Percentiles rank a stretch among this genome's conserved stretches.
These are phyloP conservation scores for Lypha dubia DNA, from an alignment of 2,888 invertebrate species.

Conservation along the genomic window DNA sequence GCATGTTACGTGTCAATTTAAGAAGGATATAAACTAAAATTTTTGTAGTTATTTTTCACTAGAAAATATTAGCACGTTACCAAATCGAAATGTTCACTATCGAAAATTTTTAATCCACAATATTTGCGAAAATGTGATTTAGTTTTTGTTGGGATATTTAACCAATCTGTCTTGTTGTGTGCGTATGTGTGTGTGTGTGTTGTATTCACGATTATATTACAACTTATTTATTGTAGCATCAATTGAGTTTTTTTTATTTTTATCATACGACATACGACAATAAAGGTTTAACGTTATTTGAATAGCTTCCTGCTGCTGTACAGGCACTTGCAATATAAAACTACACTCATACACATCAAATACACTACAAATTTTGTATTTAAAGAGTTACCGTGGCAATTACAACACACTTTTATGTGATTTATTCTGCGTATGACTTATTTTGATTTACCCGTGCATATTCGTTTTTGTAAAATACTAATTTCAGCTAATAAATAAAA, in stretches of 20 bases:
- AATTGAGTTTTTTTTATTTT: slow-evolving; percentile 47
- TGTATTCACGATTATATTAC: not conserved
- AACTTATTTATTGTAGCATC: slow-evolving; percentile 26
- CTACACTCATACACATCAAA: not conserved
- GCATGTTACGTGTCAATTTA: too few species aligned
- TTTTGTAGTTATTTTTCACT: too few species aligned
- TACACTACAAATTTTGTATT: too few species aligned
- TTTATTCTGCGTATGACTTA: too few species aligned
- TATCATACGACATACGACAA: not conserved
- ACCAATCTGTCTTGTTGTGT: not conserved
- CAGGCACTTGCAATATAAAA: not conserved
- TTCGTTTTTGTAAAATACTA: too few species aligned
- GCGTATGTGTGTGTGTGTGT: too few species aligned
- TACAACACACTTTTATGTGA: not conserved
- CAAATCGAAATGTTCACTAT: too few species aligned
- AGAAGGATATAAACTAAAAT: too few species aligned
- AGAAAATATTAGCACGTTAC: too few species aligned
- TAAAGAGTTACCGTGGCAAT: slow-evolving; percentile 32
- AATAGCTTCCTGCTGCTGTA: slow-evolving; percentile 24
- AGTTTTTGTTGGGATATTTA: not conserved
- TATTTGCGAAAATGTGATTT: not conserved
- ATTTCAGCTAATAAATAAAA: too few species aligned
- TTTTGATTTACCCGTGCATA: too few species aligned
- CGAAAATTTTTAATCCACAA: too few species aligned
- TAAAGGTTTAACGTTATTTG: slow-evolving; percentile 44